Conservation (phyloP, 2,113 vertebrate genomes). For the Galeopterus variegatus region DNA sequence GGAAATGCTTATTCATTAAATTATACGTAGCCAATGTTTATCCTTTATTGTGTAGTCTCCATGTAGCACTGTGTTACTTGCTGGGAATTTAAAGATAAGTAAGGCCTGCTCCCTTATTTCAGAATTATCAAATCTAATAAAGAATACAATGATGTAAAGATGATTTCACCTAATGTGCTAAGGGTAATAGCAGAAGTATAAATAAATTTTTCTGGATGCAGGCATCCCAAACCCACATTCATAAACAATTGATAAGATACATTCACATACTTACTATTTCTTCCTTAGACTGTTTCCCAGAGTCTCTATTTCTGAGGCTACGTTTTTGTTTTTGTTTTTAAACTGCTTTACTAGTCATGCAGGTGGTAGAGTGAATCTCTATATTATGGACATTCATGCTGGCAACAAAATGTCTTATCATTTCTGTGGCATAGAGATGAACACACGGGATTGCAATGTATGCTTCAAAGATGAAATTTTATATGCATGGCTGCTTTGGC, state of each 20-base stretch:
- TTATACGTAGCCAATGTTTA: not conserved
- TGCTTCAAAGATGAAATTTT: not conserved
- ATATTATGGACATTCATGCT: not conserved
- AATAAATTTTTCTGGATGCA: conserved; percentile 6
- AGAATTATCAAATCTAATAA: conserved; percentile 54
- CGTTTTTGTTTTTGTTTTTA: not conserved
- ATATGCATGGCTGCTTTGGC: not conserved
- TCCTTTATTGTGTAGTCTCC: not conserved
- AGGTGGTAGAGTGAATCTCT: not conserved
- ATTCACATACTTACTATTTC: not conserved
- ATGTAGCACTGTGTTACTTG: not conserved
- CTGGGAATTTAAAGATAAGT: conserved; percentile 49
- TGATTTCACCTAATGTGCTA: not conserved
- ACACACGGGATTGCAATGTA: not conserved
- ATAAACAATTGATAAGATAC: conserved; percentile 1
- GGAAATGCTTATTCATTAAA: conserved; percentile 34
- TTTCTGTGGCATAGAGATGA: not conserved
- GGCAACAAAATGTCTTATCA: not conserved
- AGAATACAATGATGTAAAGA: not conserved
- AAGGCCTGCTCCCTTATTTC: not conserved
- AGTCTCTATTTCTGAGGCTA: not conserved
- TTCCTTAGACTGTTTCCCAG: not conserved
- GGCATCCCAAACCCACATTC: not conserved
- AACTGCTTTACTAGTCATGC: not conserved
- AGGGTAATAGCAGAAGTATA: not conserved